Percentiles rank a stretch among this genome's conserved stretches.
Evolutionary conservation across 2,113 vertebrate genomes (phyloP).

Genomic region (Eulemur rufifrons): DNA sequence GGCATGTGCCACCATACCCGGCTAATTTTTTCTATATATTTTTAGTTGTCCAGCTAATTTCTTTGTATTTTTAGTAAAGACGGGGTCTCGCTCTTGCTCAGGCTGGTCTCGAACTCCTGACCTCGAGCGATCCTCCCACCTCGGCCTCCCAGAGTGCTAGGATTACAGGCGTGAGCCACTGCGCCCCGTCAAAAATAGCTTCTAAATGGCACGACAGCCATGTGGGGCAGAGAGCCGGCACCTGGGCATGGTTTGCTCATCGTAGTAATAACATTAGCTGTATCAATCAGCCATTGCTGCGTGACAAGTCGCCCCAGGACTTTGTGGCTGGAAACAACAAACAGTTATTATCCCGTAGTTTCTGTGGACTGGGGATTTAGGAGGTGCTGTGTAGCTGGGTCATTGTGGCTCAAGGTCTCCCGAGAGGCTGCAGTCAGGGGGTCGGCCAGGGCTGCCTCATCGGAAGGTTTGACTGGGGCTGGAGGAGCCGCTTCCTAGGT

Average conservation of each 20-base stretch:
- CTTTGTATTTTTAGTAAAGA: no score
- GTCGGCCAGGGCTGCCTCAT: background rate
- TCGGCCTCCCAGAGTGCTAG: no score
- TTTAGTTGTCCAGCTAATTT: no score
- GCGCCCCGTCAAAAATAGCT: background rate
- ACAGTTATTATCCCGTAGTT: background rate
- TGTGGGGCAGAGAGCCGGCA: background rate
- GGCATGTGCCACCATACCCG: no score
- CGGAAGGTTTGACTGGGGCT: background rate
- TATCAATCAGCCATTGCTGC: background rate
- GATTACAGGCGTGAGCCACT: no score
- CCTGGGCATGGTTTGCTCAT: rapidly evolving
- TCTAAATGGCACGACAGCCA: background rate
- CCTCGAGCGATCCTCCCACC: no score
- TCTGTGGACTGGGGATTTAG: background rate
- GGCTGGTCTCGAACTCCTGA: no score
- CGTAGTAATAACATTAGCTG: no score
- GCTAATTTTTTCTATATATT: no score
- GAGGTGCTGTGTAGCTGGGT: no score
- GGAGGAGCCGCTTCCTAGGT: background rate
- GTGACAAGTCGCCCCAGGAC: background rate
- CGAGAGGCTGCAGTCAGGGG: no score
- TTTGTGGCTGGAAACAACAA: background rate
- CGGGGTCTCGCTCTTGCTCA: no score
- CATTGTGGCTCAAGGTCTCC: background rate